These are phyloP conservation scores for Mormoops blainvillei DNA, from an alignment of 2,113 vertebrate species.

Conservation along the genomic window DNA sequence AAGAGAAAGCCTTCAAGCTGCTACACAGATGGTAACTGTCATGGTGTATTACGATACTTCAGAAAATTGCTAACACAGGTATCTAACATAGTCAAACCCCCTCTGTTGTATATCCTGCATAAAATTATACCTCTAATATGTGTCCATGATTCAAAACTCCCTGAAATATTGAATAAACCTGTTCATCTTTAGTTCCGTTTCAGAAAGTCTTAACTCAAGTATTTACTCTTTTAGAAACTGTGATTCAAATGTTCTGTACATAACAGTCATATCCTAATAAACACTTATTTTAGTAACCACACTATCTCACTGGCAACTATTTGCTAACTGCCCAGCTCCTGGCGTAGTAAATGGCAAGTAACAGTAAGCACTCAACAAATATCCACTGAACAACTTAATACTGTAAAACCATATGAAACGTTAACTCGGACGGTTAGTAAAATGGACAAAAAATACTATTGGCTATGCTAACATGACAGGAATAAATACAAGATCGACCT, in stretches of 20 bases:
- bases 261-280: not conserved
- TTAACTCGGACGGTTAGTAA: constrained; percentile 8
- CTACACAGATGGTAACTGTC: not conserved
- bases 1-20: not conserved
- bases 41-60: not conserved
- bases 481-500: not conserved
- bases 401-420: not conserved
- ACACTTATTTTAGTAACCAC: not conserved
- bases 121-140: not conserved
- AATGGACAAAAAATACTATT: not conserved
- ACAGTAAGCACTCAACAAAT: not conserved
- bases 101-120: not conserved
- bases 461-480: not conserved
- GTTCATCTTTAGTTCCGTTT: constrained; percentile 18
- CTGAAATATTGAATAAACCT: not conserved
- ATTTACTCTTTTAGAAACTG: not conserved
- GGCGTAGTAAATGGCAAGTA: not conserved
- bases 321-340: not conserved
- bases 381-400: not conserved
- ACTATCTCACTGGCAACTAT: not conserved
- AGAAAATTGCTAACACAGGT: not conserved
- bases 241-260: not conserved
- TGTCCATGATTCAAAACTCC: constrained; percentile 9
- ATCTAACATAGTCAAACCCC: not conserved
- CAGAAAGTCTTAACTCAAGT: constrained; percentile 1